Conservation (phyloP, 2,888 invertebrate genomes). For the Nomada hirtipes region DNA sequence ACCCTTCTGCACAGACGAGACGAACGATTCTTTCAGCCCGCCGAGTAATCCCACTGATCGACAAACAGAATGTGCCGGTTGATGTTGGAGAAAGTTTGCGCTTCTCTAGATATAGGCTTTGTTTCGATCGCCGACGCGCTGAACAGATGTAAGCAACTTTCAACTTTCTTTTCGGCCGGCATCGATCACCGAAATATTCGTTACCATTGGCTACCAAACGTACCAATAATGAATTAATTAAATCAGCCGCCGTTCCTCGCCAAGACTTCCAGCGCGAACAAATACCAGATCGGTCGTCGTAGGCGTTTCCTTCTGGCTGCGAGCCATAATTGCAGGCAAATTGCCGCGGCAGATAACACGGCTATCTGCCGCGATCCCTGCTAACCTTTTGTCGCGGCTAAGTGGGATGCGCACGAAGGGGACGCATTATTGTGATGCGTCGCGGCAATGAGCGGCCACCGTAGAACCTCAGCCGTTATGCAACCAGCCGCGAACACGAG, state of each 20-base stretch:
- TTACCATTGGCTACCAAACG: neutral
- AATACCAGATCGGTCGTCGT: no score
- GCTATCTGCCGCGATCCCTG: slow-evolving; percentile 15
- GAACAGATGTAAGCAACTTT: slow-evolving; percentile 6
- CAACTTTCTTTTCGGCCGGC: slow-evolving; percentile 6
- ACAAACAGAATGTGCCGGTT: no score
- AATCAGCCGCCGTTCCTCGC: no score
- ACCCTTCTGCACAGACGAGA: neutral
- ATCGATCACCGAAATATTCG: slow-evolving; percentile 11
- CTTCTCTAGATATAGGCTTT: neutral
- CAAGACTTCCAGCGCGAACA: no score
- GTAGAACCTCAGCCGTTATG: slow-evolving; percentile 62
- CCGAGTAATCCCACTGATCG: neutral
- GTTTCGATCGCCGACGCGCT: neutral
- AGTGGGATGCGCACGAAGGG: slow-evolving; percentile 57
- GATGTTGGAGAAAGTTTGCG: slow-evolving; percentile 26
- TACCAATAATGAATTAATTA: no score
- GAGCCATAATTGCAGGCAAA: neutral
- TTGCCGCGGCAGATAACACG: slow-evolving; percentile 30
- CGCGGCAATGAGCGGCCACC: slow-evolving; percentile 68
- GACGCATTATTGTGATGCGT: slow-evolving; percentile 63
- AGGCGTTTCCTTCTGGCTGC: no score
- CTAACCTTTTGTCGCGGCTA: slow-evolving; percentile 61
- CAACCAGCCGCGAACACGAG: slow-evolving; percentile 59
- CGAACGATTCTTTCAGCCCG: neutral